Evolutionary conservation across 2,888 invertebrate genomes (phyloP).

Genomic region (Drosophila pseudotakahashii): DNA sequence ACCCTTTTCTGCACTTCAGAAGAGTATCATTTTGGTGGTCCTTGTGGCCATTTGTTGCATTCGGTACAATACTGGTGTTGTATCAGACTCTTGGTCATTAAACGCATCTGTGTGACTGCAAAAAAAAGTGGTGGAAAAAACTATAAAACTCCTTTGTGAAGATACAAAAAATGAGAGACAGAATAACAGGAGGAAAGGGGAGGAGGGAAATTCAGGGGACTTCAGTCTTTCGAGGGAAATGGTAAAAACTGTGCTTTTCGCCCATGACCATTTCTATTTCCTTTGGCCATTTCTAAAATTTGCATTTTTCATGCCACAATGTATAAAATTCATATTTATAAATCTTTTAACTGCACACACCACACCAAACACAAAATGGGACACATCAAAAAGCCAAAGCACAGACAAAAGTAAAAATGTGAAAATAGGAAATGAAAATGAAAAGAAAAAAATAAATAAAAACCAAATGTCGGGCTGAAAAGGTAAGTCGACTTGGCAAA

Average conservation of each 20-base stretch:
- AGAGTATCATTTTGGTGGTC: constrained; percentile 44
- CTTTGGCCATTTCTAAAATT: constrained; percentile 74
- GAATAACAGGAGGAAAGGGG: too few relatives aligned
- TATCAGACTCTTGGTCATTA: constrained; percentile 63
- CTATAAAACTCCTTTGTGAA: constrained; percentile 51
- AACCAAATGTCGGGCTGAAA: not conserved
- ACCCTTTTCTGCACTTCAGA: not conserved
- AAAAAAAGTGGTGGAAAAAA: constrained; percentile 24
- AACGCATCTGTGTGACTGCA: constrained; percentile 65
- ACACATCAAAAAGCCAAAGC: constrained; percentile 77
- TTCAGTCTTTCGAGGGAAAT: constrained; percentile 19
- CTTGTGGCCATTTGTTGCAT: constrained; percentile 67
- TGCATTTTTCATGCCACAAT: constrained; percentile 79
- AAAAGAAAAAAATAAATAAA: constrained; percentile 34
- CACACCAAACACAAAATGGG: constrained; percentile 65
- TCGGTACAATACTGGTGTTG: constrained; percentile 47
- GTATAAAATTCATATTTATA: constrained; percentile 80
- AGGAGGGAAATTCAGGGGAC: not conserved
- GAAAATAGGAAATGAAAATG: constrained; percentile 75
- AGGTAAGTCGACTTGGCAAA: not conserved
- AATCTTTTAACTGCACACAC: constrained; percentile 76
- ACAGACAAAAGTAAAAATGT: constrained; percentile 66
- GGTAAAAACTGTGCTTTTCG: constrained; percentile 33
- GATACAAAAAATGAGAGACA: constrained; percentile 31
- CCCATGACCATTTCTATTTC: constrained; percentile 72